Evolutionary conservation across 2,113 vertebrate species (phyloP), one percentile per base, ranked within the genome.

Genomic region (Rhegmatorhina hoffmannsi): DNA sequence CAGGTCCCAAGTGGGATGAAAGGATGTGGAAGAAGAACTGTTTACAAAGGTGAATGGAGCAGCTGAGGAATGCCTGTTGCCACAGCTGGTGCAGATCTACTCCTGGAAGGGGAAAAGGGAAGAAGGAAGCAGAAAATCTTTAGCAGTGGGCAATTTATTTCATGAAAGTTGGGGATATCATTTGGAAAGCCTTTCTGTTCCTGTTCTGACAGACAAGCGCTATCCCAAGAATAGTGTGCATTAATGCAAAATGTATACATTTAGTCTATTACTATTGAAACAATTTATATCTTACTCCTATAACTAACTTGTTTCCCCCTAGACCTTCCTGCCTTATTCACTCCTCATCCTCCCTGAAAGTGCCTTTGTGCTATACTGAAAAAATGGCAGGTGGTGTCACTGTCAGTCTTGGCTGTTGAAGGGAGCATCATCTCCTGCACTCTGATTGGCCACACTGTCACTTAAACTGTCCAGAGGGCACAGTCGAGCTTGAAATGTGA

Each of bases 321-420:
- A 46, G 17, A 7, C 2, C 8, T 36, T 44, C 52, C 62, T 81
- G 63, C 78, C 47, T 75, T 79, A 73, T 50, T 90, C 87, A 6
- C 17, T 64, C 59, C 80, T 90, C 7, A 58, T 73, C 58, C 44
- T 91, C 68, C 76, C 87, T 83, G 52, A 69, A 96, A 93, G 69
- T 84, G 77, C 34, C 68, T 92, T 87, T 86, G 56, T 13, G 33
- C 92, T 64, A 46, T 31, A 59, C 46, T 80, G 80, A 86, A 77
- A 84, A 93, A 90, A 13, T 76, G 85, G 94, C 94, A 95, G 76
- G 59, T 83, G 77, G 20, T 94, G 87, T 81, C 23, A 3, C 34
- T 91, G 64, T 46, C 72, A 90, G 55, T 26, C 43, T 80, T 33
- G 36, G 67, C 40, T 58, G 55, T 31, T 8, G 2, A 70, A 72